phyloP scores from a whole-genome alignment of 2,888 invertebrate species.

The Campoletis raptor region DNA sequence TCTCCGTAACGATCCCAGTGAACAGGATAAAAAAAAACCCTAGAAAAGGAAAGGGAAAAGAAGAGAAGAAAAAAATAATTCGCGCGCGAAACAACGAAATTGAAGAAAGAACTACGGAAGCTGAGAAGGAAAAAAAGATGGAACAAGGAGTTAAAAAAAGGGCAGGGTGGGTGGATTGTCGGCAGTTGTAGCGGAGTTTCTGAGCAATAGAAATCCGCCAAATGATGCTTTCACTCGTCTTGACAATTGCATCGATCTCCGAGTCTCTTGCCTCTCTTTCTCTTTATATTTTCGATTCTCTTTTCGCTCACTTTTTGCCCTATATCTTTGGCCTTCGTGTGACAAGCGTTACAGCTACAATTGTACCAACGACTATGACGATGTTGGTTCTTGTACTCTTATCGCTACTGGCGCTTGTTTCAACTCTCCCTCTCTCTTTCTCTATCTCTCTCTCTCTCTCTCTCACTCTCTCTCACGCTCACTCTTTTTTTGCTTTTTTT shows the following conservation, averaged over 20 bases:
- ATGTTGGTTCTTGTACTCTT: conserved; percentile 50
- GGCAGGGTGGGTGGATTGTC: conserved; percentile 35
- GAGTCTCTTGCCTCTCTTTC: conserved; percentile 1
- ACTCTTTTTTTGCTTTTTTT: conserved; percentile 15
- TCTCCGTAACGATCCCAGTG: conserved; percentile 6
- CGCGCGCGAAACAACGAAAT: conserved; percentile 39
- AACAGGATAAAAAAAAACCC: conserved; percentile 23
- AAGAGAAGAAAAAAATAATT: conserved; percentile 19
- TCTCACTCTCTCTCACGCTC: too few relatives aligned
- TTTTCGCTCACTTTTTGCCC: conserved; percentile 31
- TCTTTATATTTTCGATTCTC: conserved; percentile 10
- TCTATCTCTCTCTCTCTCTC: neutral
- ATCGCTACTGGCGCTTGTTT: conserved; percentile 46
- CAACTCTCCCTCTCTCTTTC: conserved; percentile 8
- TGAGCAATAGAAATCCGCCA: conserved; percentile 48
- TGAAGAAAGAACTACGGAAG: conserved; percentile 35
- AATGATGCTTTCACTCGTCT: conserved; percentile 55
- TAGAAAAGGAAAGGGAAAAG: conserved; percentile 1
- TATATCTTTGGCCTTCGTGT: conserved; percentile 44
- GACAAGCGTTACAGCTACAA: conserved; percentile 47
- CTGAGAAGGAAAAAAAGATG: conserved; percentile 16
- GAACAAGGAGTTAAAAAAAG: conserved; percentile 33
- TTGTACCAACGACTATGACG: conserved; percentile 40
- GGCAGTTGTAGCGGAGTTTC: conserved; percentile 43
- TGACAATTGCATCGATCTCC: conserved; percentile 58